Conservation (phyloP, 2,113 vertebrate genomes). For the Crotalus helleri region DNA sequence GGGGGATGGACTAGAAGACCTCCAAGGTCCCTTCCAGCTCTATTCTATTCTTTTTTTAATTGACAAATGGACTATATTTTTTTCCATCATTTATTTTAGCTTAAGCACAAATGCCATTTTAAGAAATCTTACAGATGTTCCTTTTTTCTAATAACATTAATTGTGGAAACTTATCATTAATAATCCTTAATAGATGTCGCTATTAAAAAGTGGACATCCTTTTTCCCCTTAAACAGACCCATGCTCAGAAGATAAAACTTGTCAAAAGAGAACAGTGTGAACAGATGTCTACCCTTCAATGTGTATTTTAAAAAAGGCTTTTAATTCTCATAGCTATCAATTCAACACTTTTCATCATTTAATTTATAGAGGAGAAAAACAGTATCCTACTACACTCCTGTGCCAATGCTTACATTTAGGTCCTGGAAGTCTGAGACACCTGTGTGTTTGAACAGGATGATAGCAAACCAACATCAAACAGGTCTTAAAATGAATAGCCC, state of each 20-base stretch:
- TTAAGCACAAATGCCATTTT: not conserved
- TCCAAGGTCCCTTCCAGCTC: no score
- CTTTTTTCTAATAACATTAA: not conserved
- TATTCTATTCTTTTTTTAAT: not conserved
- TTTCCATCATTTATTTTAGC: not conserved
- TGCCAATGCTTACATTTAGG: conserved; percentile 54
- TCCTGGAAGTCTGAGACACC: conserved; percentile 23
- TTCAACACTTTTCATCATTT: conserved; percentile 26
- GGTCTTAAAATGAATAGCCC: conserved; percentile 15
- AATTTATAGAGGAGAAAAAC: conserved; percentile 41
- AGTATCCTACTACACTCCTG: conserved; percentile 29
- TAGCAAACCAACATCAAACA: conserved; percentile 43
- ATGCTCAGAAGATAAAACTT: not conserved
- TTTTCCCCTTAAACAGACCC: not conserved
- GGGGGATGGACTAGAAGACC: no score
- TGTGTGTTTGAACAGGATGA: conserved; percentile 53
- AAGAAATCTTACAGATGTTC: not conserved
- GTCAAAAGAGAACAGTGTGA: not conserved
- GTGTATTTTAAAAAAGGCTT: conserved; percentile 7
- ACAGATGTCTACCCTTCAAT: not conserved
- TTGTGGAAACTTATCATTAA: not conserved
- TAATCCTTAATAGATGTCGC: not conserved
- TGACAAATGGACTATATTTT: not conserved
- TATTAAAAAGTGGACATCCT: not conserved
- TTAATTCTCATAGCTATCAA: conserved; percentile 22